phyloP scores from a whole-genome alignment of 2,113 vertebrate species.

The Xenopus laevis region DNA sequence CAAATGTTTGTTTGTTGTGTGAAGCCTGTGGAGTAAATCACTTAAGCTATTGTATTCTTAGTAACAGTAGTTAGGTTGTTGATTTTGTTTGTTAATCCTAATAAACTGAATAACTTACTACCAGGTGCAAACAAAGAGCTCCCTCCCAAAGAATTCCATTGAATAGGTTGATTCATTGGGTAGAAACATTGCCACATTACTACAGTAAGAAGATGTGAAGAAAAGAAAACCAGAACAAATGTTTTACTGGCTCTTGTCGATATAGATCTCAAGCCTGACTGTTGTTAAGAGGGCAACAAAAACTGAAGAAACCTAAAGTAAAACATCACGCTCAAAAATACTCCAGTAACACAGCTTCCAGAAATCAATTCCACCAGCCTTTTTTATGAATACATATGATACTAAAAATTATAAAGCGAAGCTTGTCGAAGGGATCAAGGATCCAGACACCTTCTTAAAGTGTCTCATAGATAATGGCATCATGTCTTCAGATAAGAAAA shows the following conservation, averaged over 20 bases:
- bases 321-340: not conserved
- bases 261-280: not conserved
- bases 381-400: conserved; percentile 69
- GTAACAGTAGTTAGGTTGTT: conserved; percentile 55
- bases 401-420: conserved; percentile 65
- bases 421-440: conserved; percentile 62
- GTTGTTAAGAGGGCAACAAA: conserved; percentile 41
- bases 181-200: not conserved
- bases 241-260: not conserved
- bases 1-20: not conserved
- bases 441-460: conserved; percentile 67
- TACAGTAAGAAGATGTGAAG: not conserved
- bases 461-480: conserved; percentile 64
- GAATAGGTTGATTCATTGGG: not conserved
- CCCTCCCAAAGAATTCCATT: conserved; percentile 29
- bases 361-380: conserved; percentile 45
- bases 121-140: conserved; percentile 44
- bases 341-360: conserved; percentile 38
- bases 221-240: not conserved
- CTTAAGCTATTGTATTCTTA: conserved; percentile 46
- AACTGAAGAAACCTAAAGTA: conserved; percentile 47
- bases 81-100: conserved; percentile 54
- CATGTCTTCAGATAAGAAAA: conserved; percentile 61
- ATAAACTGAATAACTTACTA: conserved; percentile 46
- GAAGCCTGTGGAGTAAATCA: not conserved